These are phyloP conservation scores for Drosophila macrospina DNA, from an alignment of 2,888 invertebrate genomes.

Conservation along the genomic window DNA sequence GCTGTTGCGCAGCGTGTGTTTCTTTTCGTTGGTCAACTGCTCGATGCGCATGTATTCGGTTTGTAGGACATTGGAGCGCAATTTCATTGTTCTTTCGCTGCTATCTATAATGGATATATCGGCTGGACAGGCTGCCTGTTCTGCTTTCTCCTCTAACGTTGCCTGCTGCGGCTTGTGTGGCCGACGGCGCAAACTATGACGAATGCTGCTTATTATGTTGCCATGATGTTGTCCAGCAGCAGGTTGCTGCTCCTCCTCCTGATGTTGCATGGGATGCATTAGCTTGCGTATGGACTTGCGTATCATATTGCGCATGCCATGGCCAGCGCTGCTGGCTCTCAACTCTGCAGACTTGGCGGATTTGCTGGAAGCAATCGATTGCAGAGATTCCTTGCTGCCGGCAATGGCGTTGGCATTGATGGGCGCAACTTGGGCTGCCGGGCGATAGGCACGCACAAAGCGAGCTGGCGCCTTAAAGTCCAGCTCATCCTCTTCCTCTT, in stretches of 20 bases:
- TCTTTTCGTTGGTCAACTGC: slow-evolving; percentile 78
- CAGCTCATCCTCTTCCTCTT: slow-evolving; percentile 59
- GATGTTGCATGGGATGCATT: slow-evolving; percentile 70
- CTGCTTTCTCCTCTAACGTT: slow-evolving; percentile 1
- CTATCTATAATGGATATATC: slow-evolving; percentile 83
- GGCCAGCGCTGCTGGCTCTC: slow-evolving; percentile 30
- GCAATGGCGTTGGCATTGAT: slow-evolving; percentile 24
- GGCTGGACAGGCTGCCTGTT: slow-evolving; percentile 22
- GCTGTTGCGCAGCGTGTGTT: slow-evolving; percentile 82
- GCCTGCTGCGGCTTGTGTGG: slow-evolving; percentile 52
- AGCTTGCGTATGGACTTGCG: slow-evolving; percentile 84
- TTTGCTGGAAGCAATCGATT: slow-evolving; percentile 63
- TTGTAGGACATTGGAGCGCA: slow-evolving; percentile 73
- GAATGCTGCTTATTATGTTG: slow-evolving; percentile 68
- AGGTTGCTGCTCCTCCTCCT: slow-evolving; percentile 8
- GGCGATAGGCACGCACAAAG: slow-evolving; percentile 84
- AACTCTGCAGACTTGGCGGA: slow-evolving; percentile 48
- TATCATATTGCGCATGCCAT: slow-evolving; percentile 77
- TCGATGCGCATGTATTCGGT: slow-evolving; percentile 79
- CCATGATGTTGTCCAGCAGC: slow-evolving; percentile 17
- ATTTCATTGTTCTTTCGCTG: slow-evolving; percentile 82
- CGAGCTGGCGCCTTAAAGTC: slow-evolving; percentile 81
- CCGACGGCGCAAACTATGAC: slow-evolving; percentile 83
- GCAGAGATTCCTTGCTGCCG: slow-evolving; percentile 72
- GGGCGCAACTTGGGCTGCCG: slow-evolving; percentile 50